Conservation (phyloP, 1,140 invertebrate species). For the Galendromus occidentalis region DNA sequence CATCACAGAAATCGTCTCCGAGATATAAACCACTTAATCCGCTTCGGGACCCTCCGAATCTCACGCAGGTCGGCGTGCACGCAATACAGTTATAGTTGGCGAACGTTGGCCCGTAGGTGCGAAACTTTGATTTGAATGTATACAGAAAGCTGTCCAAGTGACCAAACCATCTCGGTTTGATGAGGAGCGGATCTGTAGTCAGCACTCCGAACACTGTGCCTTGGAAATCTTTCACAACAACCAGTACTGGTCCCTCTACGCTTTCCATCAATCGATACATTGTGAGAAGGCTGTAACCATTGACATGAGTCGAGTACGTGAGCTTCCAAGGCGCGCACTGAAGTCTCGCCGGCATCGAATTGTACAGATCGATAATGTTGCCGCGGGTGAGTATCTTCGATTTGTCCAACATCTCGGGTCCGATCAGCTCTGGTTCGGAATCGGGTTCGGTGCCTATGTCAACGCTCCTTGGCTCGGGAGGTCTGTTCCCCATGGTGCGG, state of each 20-base stretch:
- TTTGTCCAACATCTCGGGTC: neutral
- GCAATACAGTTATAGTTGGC: neutral
- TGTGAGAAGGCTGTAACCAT: neutral
- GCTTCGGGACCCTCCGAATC: neutral
- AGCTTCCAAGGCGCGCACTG: neutral
- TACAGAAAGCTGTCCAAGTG: neutral
- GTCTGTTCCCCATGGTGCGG: neutral
- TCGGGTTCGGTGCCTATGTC: neutral
- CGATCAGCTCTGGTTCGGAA: neutral
- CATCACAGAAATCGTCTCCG: neutral
- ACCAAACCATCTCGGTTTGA: neutral
- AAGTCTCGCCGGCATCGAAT: neutral
- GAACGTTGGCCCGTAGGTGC: neutral
- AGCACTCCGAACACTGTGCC: neutral
- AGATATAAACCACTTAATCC: constrained; percentile 3
- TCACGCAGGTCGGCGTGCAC: neutral
- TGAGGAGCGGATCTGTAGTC: neutral
- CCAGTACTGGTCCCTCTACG: neutral
- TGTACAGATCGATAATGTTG: neutral
- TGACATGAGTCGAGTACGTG: neutral
- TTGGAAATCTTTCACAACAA: constrained; percentile 7
- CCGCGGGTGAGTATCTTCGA: neutral
- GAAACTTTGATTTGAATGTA: neutral
- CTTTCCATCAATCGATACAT: neutral
- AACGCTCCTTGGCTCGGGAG: neutral